Percentiles rank a stretch among this genome's conserved stretches.
These are phyloP conservation scores for Pelodytes ibericus DNA, from an alignment of 2,797 vertebrate species.

Conservation along the genomic window DNA sequence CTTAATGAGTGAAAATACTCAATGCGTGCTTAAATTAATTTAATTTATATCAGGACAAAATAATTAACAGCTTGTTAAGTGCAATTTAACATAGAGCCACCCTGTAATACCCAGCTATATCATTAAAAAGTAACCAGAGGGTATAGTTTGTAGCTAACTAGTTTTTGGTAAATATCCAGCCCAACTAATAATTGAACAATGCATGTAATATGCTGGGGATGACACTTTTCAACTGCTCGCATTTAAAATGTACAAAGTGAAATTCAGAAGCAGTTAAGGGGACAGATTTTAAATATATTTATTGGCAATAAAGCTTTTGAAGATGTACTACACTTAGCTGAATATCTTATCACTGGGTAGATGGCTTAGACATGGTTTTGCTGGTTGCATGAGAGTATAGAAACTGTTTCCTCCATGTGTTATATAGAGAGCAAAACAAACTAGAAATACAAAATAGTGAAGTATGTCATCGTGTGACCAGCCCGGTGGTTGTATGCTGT, in stretches of 20 bases:
- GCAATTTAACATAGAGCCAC: conserved; percentile 14
- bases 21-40: conserved; percentile 23
- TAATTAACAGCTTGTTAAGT: conserved; percentile 48
- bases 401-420: no score
- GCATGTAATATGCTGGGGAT: conserved; percentile 10
- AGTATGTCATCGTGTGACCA: no score
- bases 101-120: neutral
- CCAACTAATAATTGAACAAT: conserved; percentile 37
- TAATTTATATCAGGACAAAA: conserved; percentile 34
- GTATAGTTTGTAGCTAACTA: conserved; percentile 25
- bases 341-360: neutral
- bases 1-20: conserved; percentile 37
- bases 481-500: no score
- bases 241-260: conserved; percentile 17
- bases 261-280: conserved; percentile 32
- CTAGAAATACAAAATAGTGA: no score
- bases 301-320: conserved; percentile 33
- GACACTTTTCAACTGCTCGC: conserved; percentile 31
- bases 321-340: conserved; percentile 15
- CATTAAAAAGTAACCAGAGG: conserved; percentile 45
- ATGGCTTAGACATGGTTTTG: no score
- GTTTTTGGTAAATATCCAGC: conserved; percentile 36
- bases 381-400: no score
- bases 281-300: conserved; percentile 49
- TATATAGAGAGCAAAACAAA: no score